A percentile compares a stretch with the other conserved stretches of the same genome.
phyloP scores from a whole-genome alignment of 2,888 invertebrate genomes.

The Spilosoma lubricipeda region DNA sequence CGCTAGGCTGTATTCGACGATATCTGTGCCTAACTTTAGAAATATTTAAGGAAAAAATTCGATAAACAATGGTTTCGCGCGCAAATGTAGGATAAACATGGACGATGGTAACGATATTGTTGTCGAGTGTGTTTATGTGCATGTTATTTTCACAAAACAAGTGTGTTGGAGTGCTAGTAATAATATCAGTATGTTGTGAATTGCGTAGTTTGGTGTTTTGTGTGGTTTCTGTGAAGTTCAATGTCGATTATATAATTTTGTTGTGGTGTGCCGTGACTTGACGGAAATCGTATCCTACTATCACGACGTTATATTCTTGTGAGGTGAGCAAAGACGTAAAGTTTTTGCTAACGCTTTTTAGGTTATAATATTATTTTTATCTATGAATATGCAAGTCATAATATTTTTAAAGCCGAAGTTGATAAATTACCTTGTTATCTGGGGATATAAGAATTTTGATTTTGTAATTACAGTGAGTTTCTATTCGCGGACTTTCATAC shows the following conservation, averaged over 20 bases:
- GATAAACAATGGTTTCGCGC: constrained; percentile 71
- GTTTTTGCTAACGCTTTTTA: constrained; percentile 12
- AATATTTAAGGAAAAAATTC: constrained; percentile 52
- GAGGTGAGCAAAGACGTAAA: constrained; percentile 30
- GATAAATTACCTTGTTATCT: background rate
- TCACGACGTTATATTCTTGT: constrained; percentile 20
- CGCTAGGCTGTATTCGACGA: constrained; percentile 62
- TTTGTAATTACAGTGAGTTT: background rate
- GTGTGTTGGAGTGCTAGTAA: constrained; percentile 37
- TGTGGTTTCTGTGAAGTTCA: constrained; percentile 67
- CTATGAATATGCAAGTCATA: background rate
- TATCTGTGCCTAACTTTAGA: constrained; percentile 57
- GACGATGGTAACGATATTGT: constrained; percentile 68
- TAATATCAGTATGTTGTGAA: constrained; percentile 53
- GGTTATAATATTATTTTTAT: constrained; percentile 8
- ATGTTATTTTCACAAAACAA: constrained; percentile 52
- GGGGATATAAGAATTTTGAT: background rate
- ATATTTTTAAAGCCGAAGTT: background rate
- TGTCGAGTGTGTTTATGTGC: constrained; percentile 58
- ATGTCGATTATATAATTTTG: constrained; percentile 75
- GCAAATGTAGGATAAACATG: constrained; percentile 75
- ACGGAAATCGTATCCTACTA: constrained; percentile 21
- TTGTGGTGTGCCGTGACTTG: constrained; percentile 45
- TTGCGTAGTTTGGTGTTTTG: constrained; percentile 62
- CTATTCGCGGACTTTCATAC: background rate